phyloP scores from a whole-genome alignment of 92 coral and sea anemone genomes.

The Bergia sp. region DNA sequence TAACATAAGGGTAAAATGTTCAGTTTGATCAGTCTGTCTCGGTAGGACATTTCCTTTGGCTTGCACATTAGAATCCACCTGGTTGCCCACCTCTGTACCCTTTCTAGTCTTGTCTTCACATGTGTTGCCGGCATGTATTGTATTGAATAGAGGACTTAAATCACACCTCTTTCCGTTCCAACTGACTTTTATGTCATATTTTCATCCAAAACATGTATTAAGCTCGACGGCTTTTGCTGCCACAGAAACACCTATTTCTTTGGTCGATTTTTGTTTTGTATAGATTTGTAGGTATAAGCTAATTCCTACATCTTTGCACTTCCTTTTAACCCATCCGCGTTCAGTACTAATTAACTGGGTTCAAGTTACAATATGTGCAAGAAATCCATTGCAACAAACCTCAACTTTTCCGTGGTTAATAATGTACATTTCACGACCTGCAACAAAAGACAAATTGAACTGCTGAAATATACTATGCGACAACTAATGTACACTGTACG shows the following conservation, averaged over 20 bases:
- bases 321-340: too few species aligned
- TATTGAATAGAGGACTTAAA: background rate
- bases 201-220: background rate
- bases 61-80: too few species aligned
- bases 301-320: background rate
- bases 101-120: too few species aligned
- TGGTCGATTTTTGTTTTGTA: too few species aligned
- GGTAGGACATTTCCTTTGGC: too few species aligned
- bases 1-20: too few species aligned
- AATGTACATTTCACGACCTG: conserved; percentile 97
- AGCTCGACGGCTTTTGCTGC: background rate
- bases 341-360: background rate
- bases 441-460: background rate
- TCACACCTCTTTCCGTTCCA: too few species aligned
- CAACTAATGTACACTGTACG: background rate
- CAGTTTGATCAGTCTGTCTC: too few species aligned
- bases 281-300: background rate
- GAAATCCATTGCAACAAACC: conserved; percentile 56
- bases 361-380: background rate
- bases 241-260: too few species aligned
- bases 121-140: background rate
- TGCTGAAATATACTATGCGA: background rate
- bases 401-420: conserved; percentile 97
- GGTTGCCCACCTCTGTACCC: too few species aligned
- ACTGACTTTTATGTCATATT: background rate